These are phyloP conservation scores for Oasisia sp. DNA, from an alignment of 2,888 invertebrate species.

Conservation along the genomic window DNA sequence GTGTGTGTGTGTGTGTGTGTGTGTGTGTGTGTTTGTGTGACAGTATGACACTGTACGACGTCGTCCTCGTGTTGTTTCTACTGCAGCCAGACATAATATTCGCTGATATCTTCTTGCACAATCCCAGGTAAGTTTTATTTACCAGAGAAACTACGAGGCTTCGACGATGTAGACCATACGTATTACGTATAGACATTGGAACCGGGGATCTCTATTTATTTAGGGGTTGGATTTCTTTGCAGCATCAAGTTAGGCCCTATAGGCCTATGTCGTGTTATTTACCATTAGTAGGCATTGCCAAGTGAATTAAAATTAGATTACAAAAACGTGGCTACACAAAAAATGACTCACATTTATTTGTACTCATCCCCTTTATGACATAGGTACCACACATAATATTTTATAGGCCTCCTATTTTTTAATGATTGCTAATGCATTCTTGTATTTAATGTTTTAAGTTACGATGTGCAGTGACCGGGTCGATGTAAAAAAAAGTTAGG, in stretches of 20 bases:
- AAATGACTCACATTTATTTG: no score
- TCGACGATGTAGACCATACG: constrained; percentile 22
- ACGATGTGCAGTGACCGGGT: background rate
- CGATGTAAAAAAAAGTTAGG: background rate
- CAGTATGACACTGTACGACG: background rate
- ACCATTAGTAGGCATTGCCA: no score
- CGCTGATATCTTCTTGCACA: constrained; percentile 58
- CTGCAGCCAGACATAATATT: background rate
- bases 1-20: background rate
- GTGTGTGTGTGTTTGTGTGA: background rate
- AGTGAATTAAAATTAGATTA: no score
- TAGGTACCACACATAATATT: no score
- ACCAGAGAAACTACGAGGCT: background rate
- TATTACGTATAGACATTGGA: background rate
- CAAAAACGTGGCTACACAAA: no score
- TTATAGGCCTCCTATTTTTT: no score
- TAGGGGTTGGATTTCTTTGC: no score
- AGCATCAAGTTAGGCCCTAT: no score
- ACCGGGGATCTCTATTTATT: no score
- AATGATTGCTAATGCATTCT: background rate
- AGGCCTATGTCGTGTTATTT: no score
- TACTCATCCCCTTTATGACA: no score
- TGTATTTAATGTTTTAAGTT: background rate
- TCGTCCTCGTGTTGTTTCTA: background rate
- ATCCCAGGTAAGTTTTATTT: constrained; percentile 50